These are phyloP conservation scores for Mesorhabditis sp. DNA, from an alignment of 2,888 invertebrate species.

Conservation along the genomic window DNA sequence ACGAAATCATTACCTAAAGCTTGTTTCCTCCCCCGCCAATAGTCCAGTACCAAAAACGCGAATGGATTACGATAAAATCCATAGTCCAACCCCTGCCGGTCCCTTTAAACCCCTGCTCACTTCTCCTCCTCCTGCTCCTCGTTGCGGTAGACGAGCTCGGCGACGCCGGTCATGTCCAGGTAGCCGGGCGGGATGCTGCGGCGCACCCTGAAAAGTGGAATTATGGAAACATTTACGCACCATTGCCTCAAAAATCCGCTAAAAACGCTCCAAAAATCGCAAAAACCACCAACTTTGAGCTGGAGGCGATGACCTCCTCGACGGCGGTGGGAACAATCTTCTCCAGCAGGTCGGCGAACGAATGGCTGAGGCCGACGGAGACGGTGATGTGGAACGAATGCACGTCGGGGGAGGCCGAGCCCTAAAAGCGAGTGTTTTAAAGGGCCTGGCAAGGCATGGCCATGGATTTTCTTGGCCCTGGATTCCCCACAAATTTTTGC, in stretches of 20 bases:
- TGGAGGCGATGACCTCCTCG: slow-evolving; percentile 13
- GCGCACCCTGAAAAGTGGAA: slow-evolving; percentile 19
- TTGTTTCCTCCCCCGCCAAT: too few relatives aligned
- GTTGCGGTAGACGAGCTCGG: slow-evolving; percentile 32
- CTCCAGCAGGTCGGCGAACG: slow-evolving; percentile 84
- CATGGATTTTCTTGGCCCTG: too few relatives aligned
- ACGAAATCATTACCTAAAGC: too few relatives aligned
- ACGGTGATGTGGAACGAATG: slow-evolving; percentile 92
- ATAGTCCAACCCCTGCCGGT: neutral
- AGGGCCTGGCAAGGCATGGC: too few relatives aligned
- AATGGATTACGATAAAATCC: too few relatives aligned
- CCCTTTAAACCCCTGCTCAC: slow-evolving; percentile 9
- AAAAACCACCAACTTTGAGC: neutral
- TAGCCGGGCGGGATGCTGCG: slow-evolving; percentile 30
- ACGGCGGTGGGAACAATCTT: slow-evolving; percentile 62
- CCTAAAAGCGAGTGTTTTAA: slow-evolving; percentile 18
- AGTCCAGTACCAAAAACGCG: too few relatives aligned
- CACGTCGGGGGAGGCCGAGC: slow-evolving; percentile 60
- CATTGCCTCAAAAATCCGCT: neutral
- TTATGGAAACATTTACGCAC: neutral
- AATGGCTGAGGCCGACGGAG: slow-evolving; percentile 83
- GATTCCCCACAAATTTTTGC: too few relatives aligned
- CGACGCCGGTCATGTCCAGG: slow-evolving; percentile 43
- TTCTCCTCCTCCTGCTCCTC: slow-evolving; percentile 36
- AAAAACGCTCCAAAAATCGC: neutral